These are phyloP conservation scores for Mormyrus iriodes DNA, from an alignment of 2,113 vertebrate species.

Conservation along the genomic window DNA sequence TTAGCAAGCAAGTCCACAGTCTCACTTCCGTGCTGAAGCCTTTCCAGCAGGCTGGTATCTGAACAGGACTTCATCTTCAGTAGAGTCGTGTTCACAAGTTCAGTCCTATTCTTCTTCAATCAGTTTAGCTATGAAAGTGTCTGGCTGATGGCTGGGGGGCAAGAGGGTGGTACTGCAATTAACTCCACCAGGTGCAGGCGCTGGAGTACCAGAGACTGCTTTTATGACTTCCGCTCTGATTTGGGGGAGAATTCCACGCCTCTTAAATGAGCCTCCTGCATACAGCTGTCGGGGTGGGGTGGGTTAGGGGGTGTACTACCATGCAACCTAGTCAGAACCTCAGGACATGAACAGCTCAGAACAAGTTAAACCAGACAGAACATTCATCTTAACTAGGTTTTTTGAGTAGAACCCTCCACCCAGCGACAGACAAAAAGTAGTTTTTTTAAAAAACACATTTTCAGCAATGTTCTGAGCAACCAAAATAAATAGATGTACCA, in stretches of 20 bases:
- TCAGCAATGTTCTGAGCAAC: background rate
- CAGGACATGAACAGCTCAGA: background rate
- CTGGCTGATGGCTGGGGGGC: constrained; percentile 68
- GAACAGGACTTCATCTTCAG: background rate
- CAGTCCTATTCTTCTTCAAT: constrained; percentile 62
- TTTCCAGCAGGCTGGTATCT: background rate
- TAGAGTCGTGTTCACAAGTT: constrained; percentile 11
- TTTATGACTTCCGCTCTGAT: constrained; percentile 90
- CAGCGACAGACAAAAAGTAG: background rate
- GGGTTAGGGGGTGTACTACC: background rate
- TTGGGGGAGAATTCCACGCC: constrained; percentile 70
- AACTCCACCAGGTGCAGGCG: constrained; percentile 87
- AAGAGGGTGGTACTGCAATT: constrained; percentile 78
- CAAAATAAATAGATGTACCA: background rate
- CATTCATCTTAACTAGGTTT: background rate
- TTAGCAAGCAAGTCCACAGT: background rate
- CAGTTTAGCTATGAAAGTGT: constrained; percentile 63
- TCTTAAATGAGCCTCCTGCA: constrained; percentile 67
- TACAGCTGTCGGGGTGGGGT: constrained; percentile 54
- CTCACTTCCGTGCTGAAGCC: background rate
- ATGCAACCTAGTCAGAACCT: background rate
- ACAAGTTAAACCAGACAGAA: background rate
- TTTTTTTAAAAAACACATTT: background rate
- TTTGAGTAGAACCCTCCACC: background rate
- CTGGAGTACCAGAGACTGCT: constrained; percentile 79